Conservation (phyloP, 2,797 vertebrate genomes). For the Peromyscus eremicus region DNA sequence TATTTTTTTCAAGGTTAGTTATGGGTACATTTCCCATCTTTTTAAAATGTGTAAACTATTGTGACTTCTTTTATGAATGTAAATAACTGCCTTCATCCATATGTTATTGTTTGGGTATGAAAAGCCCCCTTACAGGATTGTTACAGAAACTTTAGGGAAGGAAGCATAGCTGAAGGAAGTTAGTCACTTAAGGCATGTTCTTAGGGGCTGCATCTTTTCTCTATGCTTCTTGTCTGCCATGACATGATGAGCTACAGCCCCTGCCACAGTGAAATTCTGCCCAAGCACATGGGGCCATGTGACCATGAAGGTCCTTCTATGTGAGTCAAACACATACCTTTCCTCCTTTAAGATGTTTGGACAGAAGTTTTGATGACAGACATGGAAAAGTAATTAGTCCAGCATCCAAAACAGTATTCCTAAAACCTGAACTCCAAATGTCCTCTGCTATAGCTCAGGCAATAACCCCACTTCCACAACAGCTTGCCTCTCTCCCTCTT, state of each 20-base stretch:
- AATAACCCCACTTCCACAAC: background rate
- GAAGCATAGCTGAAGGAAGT: background rate
- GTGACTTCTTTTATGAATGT: background rate
- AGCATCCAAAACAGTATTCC: too few relatives aligned
- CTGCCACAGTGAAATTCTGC: background rate
- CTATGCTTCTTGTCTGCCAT: background rate
- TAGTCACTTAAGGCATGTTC: background rate
- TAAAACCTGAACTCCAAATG: background rate
- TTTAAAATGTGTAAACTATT: background rate
- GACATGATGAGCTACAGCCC: background rate
- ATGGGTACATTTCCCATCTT: background rate
- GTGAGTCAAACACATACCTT: background rate
- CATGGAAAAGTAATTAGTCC: background rate
- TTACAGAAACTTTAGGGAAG: background rate
- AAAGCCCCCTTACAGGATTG: too few relatives aligned
- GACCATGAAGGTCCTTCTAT: rapidly evolving
- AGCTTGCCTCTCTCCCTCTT: background rate
- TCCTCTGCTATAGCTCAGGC: too few relatives aligned
- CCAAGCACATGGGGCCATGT: background rate
- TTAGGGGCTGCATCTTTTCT: background rate
- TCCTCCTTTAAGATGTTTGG: background rate
- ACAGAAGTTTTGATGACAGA: background rate
- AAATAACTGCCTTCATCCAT: background rate
- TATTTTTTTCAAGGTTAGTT: background rate
- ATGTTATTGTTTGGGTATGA: background rate